Base-by-base conservation (phyloP, 2,113 vertebrate species). In the Amphiprion ocellaris region DNA sequence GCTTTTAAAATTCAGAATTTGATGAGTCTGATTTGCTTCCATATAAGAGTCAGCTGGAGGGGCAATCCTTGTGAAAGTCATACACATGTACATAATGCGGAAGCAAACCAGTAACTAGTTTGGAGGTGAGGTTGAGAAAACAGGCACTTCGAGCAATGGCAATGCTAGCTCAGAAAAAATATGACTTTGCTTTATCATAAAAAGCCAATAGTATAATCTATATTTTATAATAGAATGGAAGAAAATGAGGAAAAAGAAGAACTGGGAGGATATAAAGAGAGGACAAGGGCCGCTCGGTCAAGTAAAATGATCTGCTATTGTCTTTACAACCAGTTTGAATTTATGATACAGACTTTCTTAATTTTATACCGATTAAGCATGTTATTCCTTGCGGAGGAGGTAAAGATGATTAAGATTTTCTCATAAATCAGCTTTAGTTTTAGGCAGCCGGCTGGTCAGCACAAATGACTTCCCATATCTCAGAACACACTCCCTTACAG, bases 321-420 rank as follows among this genome's bases (percentile, higher is more conserved):
- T 66, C 33, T 4, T 1, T 47, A 58, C 63, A 58, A 56, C 46
- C 69, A 39, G 15, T 67, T 60, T 28, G 30, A 74, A 75, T 82
- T 78, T 37, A 69, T 55, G 70, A 65, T 5, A 39, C 60, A n/a
- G 54, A 65, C 54, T 83, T 80, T 23, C 63, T 65, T 55, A 2
- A 75, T 75, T 72, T 76, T 55, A 61, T 19, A 24, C 64, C 74
- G 49, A 74, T 87, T 61, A 61, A 60, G 59, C 64, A 30, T 61
- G 30, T 65, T 46, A 23, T 69, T 77, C 66, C 19, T 66, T 81
- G 73, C 69, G 85, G 53, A 53, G 64, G 69, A 73, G 47, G 55
- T 60, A 74, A 70, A 67, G n/a, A 62, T 60, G 47, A 83, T 65
- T 74, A 70, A 30, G 8, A 6, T 5, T 75, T 55, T 79, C 74